Conservation (phyloP, 2,797 vertebrate species). For the Gymnoscopelus braueri region DNA sequence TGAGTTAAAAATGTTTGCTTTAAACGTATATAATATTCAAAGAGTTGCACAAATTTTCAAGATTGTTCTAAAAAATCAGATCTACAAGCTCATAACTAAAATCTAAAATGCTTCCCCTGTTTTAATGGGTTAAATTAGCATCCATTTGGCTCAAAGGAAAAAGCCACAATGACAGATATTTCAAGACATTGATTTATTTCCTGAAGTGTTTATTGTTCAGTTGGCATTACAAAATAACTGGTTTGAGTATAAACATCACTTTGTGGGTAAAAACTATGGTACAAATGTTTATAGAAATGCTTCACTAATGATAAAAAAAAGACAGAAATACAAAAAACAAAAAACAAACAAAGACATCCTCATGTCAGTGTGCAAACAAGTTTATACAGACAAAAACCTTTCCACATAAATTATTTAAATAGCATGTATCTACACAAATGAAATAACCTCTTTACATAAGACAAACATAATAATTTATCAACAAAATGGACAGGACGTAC, state of each 20-base stretch:
- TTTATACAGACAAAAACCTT: conserved; percentile 98
- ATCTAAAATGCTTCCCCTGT: no score
- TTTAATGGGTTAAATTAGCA: neutral
- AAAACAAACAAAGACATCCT: conserved; percentile 87
- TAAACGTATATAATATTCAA: no score
- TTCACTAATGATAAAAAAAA: conserved; percentile 84
- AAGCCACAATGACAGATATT: neutral
- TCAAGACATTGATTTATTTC: conserved; percentile 49
- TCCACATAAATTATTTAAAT: conserved; percentile 99
- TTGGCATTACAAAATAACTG: conserved; percentile 88
- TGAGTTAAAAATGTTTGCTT: no score
- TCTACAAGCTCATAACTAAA: neutral
- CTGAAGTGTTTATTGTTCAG: conserved; percentile 88
- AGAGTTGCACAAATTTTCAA: no score
- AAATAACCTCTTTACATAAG: conserved; percentile 90
- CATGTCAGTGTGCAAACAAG: conserved; percentile 97
- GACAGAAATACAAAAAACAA: conserved; percentile 78
- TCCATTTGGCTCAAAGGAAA: neutral
- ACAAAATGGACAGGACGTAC: conserved; percentile 86
- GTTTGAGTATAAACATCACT: conserved; percentile 87
- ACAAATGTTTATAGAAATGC: conserved; percentile 92
- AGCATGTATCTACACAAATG: conserved; percentile 96
- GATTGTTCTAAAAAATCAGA: no score
- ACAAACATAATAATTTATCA: conserved; percentile 95
- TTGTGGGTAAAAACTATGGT: conserved; percentile 86